Percentiles rank a stretch among this genome's conserved stretches.
Conservation (phyloP, 2,888 invertebrate species). For the Napeogenes sylphis region DNA sequence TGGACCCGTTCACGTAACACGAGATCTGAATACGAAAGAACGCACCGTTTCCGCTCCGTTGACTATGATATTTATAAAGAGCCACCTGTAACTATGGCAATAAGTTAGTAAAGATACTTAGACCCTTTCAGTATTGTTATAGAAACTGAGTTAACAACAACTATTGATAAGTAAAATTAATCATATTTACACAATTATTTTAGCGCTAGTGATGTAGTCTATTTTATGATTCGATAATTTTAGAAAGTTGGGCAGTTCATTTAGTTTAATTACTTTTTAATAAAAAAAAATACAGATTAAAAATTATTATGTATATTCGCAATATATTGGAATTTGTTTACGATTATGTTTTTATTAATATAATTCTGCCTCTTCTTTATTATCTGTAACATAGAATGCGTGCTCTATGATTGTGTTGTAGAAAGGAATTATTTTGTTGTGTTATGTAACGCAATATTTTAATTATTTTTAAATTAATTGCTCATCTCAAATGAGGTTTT, state of each 20-base stretch:
- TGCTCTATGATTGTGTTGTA: conserved; percentile 32
- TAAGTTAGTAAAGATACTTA: conserved; percentile 65
- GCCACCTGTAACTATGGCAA: conserved; percentile 66
- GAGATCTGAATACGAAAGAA: conserved; percentile 48
- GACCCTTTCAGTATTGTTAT: conserved; percentile 73
- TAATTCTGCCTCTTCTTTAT: conserved; percentile 29
- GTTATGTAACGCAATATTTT: not conserved
- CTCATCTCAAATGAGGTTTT: conserved; percentile 43
- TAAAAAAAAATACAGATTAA: conserved; percentile 15
- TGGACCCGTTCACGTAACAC: conserved; percentile 43
- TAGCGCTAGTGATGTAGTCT: conserved; percentile 68
- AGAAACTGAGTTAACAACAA: conserved; percentile 59
- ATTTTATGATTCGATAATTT: conserved; percentile 49
- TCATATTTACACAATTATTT: conserved; percentile 68
- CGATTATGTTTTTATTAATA: conserved; percentile 7
- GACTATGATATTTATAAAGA: conserved; percentile 39
- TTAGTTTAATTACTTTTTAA: conserved; percentile 11
- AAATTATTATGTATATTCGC: conserved; percentile 20
- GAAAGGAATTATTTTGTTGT: conserved; percentile 14
- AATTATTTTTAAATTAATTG: conserved; percentile 31
- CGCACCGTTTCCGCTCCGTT: conserved; percentile 33
- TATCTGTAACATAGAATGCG: conserved; percentile 28
- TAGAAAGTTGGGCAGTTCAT: conserved; percentile 31
- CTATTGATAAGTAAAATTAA: conserved; percentile 62
- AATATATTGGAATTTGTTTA: conserved; percentile 12